A percentile compares a stretch with the other conserved stretches of the same genome.
These are phyloP conservation scores for Champsocephalus esox DNA, from an alignment of 2,797 vertebrate genomes.

Conservation along the genomic window DNA sequence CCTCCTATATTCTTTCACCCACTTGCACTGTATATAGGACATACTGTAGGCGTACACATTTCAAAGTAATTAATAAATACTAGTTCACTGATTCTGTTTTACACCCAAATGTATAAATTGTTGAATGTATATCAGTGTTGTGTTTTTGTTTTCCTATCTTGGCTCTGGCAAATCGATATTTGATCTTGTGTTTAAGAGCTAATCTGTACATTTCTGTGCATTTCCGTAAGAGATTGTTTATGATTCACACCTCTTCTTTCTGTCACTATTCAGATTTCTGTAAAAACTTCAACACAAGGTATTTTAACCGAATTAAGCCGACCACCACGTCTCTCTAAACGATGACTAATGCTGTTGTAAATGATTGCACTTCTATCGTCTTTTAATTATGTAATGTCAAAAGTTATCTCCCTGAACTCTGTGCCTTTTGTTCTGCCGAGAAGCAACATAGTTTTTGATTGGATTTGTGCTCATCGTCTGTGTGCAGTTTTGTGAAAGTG, in stretches of 20 bases:
- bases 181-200: slow-evolving; percentile 76
- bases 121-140: slow-evolving; percentile 49
- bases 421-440: slow-evolving; percentile 70
- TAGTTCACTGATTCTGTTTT: slow-evolving; percentile 38
- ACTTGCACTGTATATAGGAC: slow-evolving; percentile 63
- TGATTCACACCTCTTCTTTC: slow-evolving; percentile 20
- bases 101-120: slow-evolving; percentile 57
- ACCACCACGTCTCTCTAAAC: slow-evolving; percentile 15
- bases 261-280: slow-evolving; percentile 38
- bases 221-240: slow-evolving; percentile 48
- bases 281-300: slow-evolving; percentile 8
- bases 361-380: slow-evolving; percentile 47
- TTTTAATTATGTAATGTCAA: slow-evolving; percentile 44
- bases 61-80: slow-evolving; percentile 27
- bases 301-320: slow-evolving; percentile 19
- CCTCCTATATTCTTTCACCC: slow-evolving; percentile 32
- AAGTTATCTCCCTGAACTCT: slow-evolving; percentile 47
- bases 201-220: slow-evolving; percentile 53
- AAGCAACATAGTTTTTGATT: slow-evolving; percentile 54
- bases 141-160: slow-evolving; percentile 54
- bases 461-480: slow-evolving; percentile 51
- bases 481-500: slow-evolving; percentile 53
- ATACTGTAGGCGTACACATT: slow-evolving; percentile 43
- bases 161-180: slow-evolving; percentile 50
- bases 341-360: slow-evolving; percentile 56